Percentiles rank a stretch among this genome's conserved stretches.
Conservation (phyloP, 2,113 vertebrate species). For the Climacteris rufus region DNA sequence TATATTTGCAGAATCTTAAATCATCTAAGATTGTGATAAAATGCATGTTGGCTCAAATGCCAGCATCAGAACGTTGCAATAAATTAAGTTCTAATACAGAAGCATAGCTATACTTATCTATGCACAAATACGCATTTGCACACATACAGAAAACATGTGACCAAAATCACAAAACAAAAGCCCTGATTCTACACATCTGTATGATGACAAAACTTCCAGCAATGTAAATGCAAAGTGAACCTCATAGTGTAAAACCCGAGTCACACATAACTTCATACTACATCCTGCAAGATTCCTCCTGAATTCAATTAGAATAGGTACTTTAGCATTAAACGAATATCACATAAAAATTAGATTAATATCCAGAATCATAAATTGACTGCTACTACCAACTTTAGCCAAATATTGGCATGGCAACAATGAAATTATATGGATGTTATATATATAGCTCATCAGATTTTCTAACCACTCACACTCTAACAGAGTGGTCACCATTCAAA, state of each 20-base stretch:
- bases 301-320: neutral
- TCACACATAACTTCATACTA: neutral
- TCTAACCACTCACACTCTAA: neutral
- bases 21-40: slow-evolving; percentile 52
- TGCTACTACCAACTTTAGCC: neutral
- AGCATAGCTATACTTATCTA: neutral
- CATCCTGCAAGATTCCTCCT: neutral
- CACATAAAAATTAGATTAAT: neutral
- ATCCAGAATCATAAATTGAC: neutral
- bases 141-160: neutral
- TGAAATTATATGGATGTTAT: neutral
- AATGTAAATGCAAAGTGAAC: neutral
- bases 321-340: neutral
- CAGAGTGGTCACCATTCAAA: neutral
- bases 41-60: slow-evolving; percentile 15
- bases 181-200: neutral
- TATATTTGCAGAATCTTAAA: slow-evolving; percentile 49
- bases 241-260: neutral
- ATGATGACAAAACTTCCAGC: neutral
- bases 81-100: slow-evolving; percentile 45
- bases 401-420: neutral
- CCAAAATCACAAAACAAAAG: neutral
- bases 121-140: neutral
- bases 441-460: neutral
- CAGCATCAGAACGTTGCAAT: slow-evolving; percentile 12